phyloP scores from a whole-genome alignment of 2,797 vertebrate genomes.

The Hyperoplus immaculatus region DNA sequence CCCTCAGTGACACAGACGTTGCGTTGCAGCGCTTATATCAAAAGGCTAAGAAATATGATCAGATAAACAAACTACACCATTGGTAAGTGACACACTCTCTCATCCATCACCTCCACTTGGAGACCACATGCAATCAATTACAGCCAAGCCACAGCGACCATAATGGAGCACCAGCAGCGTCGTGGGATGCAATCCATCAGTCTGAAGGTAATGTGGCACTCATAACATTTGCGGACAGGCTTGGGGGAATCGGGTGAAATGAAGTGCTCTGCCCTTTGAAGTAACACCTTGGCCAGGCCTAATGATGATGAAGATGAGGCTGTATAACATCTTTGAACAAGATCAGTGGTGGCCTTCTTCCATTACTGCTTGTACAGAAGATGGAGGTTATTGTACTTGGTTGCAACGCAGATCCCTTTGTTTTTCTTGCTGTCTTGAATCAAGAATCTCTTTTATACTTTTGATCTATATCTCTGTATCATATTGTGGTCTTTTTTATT shows the following conservation, averaged over 20 bases:
- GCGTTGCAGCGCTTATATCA: slow-evolving; percentile 6
- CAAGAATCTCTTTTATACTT: background rate
- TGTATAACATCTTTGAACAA: slow-evolving; percentile 50
- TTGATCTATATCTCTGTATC: background rate
- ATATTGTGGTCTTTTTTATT: background rate
- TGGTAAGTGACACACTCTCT: slow-evolving; percentile 20
- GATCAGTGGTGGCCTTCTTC: slow-evolving; percentile 11
- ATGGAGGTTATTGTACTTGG: slow-evolving; percentile 19
- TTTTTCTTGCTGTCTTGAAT: slow-evolving; percentile 1
- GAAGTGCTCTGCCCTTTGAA: slow-evolving; percentile 72
- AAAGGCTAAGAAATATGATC: slow-evolving; percentile 57
- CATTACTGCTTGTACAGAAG: slow-evolving; percentile 10
- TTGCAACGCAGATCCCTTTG: slow-evolving; percentile 9
- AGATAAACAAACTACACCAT: slow-evolving; percentile 33
- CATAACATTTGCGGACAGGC: slow-evolving; percentile 54
- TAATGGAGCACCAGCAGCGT: slow-evolving; percentile 55
- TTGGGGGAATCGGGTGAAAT: slow-evolving; percentile 47
- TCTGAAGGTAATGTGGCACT: slow-evolving; percentile 69
- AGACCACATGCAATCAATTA: slow-evolving; percentile 64
- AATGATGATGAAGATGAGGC: slow-evolving; percentile 64
- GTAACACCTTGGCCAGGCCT: slow-evolving; percentile 50
- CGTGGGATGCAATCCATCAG: slow-evolving; percentile 72
- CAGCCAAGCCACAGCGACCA: slow-evolving; percentile 2
- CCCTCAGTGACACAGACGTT: slow-evolving; percentile 17
- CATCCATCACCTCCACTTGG: slow-evolving; percentile 74